Evolutionary conservation across 2,888 invertebrate species (phyloP), one percentile per base, ranked within the genome.

Genomic region (Drosophila meridionalis): DNA sequence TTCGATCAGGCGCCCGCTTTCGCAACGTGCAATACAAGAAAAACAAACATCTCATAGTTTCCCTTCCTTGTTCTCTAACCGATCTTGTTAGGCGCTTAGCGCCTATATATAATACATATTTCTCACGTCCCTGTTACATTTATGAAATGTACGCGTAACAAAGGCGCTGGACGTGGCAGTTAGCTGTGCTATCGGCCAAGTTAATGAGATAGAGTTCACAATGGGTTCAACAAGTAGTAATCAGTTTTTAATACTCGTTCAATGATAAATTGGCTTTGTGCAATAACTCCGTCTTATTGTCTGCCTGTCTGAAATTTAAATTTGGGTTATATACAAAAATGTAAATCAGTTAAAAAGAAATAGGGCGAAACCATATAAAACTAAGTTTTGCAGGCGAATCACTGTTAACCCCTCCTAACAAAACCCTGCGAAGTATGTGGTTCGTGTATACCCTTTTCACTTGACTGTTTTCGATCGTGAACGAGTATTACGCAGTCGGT

Each of bases 91-190:
- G 78, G 42, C 84, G 84, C 84, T 59, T 75, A 84, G 89, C 84
- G 84, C 83, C 63, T 78, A 61, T 64, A 57, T 66, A 59, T 57
- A 64, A 45, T 76, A 47, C 38, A 69, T 59, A 45, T 66, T 73
- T 71, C 67, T 73, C 89, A 87, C 83, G 85, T 87, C 80, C 80
- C 74, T 80, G 65, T 55, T 76, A 87, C 85, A 85, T 85, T 85
- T 85, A 73, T 85, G 85, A 85, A 85, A 85, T 85, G 85, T 85
- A 82, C 73, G 85, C 75, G 73, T 69, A 73, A 50, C 47, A 42
- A 43, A 45, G 63, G 64, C 62, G 30, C 57, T 68, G 43, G 58
- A 62, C 62, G 48, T 65, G 56, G 71, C 68, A 30, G 20, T 55
- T 70, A 75, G 80, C 80, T 70, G 76, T 79, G 77, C 77, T 75